These are phyloP conservation scores for Telenomus remus DNA, from an alignment of 1,140 invertebrate genomes.

Conservation along the genomic window DNA sequence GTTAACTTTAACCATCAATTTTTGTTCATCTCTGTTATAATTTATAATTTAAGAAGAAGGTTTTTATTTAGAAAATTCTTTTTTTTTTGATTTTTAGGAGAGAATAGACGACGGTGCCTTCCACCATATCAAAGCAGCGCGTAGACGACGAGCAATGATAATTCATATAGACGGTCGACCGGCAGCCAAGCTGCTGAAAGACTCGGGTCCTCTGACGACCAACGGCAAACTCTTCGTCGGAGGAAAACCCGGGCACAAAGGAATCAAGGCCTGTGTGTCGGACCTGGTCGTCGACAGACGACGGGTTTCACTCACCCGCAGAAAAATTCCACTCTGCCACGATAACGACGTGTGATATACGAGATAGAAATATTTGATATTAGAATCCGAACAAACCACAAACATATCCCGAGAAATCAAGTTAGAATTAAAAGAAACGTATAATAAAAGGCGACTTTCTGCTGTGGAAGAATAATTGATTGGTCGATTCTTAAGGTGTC, in stretches of 20 bases:
- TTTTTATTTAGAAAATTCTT: no score
- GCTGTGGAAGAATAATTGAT: neutral
- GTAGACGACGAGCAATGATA: conserved; percentile 74
- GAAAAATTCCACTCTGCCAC: conserved; percentile 74
- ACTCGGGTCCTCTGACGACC: conserved; percentile 66
- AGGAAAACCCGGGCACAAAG: conserved; percentile 77
- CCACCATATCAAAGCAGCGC: conserved; percentile 68
- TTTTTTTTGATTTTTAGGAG: conserved; percentile 72
- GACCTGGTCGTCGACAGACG: conserved; percentile 77
- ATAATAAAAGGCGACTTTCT: neutral
- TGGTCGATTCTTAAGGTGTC: conserved; percentile 19
- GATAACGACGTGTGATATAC: conserved; percentile 75
- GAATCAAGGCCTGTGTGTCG: conserved; percentile 80
- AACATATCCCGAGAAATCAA: no score
- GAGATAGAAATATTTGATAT: conserved; percentile 38
- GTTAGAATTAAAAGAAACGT: conserved; percentile 4
- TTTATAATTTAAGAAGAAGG: no score
- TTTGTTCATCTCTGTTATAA: no score
- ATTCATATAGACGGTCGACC: conserved; percentile 78
- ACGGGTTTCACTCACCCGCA: conserved; percentile 70
- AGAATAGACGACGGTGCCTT: conserved; percentile 73
- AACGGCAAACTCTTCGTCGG: conserved; percentile 74
- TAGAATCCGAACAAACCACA: neutral
- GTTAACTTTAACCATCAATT: no score
- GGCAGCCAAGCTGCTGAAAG: conserved; percentile 63